These are phyloP conservation scores for Sitta europaea DNA, from an alignment of 2,113 vertebrate genomes.

Conservation along the genomic window DNA sequence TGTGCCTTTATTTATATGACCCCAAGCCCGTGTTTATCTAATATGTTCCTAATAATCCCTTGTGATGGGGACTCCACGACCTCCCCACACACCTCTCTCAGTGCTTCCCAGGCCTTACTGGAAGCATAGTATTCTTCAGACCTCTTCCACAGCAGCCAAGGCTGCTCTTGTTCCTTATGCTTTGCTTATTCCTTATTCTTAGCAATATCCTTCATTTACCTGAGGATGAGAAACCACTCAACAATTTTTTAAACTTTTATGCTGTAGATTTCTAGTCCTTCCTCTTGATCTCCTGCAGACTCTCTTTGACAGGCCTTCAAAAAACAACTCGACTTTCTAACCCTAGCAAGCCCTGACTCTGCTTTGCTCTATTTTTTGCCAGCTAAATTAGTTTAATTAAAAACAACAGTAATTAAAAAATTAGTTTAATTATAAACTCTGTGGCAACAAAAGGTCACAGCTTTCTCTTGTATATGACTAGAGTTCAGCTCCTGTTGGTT, in stretches of 20 bases:
- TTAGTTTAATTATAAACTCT: too few relatives aligned
- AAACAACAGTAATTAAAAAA: too few relatives aligned
- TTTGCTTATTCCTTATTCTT: not conserved
- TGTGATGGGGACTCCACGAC: not conserved
- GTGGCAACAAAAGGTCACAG: not conserved
- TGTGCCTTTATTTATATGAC: not conserved
- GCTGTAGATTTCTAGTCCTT: not conserved
- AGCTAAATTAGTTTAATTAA: not conserved
- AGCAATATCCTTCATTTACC: not conserved
- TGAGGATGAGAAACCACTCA: not conserved
- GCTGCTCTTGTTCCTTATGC: not conserved
- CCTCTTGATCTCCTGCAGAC: not conserved
- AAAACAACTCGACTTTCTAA: not conserved
- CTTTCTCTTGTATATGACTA: not conserved
- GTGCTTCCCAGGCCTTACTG: not conserved
- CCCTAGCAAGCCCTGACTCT: not conserved
- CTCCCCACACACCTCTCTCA: accelerated
- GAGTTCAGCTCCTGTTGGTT: not conserved
- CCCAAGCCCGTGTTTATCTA: not conserved
- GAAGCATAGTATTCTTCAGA: not conserved
- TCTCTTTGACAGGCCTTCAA: not conserved
- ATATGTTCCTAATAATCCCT: not conserved
- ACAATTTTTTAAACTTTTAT: not conserved
- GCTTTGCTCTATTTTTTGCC: not conserved
- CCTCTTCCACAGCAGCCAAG: not conserved